Base-by-base conservation (phyloP, 2,888 invertebrate species). In the Neuroscelio doddi region DNA sequence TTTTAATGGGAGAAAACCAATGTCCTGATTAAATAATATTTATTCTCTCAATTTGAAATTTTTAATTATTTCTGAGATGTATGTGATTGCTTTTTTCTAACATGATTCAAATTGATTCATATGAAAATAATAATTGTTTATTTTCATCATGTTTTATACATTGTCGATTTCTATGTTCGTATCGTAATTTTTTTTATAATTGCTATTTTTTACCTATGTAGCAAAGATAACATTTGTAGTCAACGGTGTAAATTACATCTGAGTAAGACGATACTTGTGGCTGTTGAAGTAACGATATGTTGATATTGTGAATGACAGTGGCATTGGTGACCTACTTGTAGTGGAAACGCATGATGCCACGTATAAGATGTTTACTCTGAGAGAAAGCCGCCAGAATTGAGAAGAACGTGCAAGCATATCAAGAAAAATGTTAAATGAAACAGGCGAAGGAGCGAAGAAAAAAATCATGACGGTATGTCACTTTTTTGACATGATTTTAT, bases 401-500 rank as follows among this genome's bases (percentile, higher is more conserved):
- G 45, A 56, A 41, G 42, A 62, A 32, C 44, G 39, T 44, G 32
- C 26, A 14, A 44, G 38, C 34, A 21, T 5, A 17, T 32, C 49
- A 10, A 21, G 17, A 38, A 38, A 39, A 15, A 71, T 71, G 71
- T 72, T 71, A 59, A 72, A 67, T 50, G 70, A 74, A 46, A 56
- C 39, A 49, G 21, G 52, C 42, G 70, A 74, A 55, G 63, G 63
- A 27, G 74, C 75, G 12, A 77, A 72, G 38, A 80, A 80, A 67
- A 73, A 70, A 51, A 68, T 75, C 47, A 78, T 80, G 77, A 76
- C 76, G 69, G 80, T 80, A 75, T 21, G 71, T 68, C 49, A 53
- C 9, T 24, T 34, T 30, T 29, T 44, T 5, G 7, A 46, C 24
- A 27, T 34, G 24, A 8, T 39, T 42, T 17, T 15, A 21, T 42